Base-by-base conservation (phyloP, 2,888 invertebrate genomes). In the Pharmacophagus antenor region DNA sequence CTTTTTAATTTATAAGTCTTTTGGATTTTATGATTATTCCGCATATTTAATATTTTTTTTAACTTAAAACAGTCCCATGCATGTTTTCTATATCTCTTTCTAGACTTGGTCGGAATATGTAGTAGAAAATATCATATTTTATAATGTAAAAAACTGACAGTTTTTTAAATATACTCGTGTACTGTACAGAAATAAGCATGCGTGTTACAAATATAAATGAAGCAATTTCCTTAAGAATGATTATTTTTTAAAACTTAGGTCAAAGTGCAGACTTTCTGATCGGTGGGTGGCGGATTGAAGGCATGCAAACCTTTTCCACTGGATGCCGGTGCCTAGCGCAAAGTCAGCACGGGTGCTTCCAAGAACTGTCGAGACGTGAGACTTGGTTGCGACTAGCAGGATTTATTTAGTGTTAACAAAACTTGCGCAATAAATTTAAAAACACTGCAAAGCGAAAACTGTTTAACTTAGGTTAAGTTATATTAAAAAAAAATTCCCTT, bases 291-390 rank as follows among this genome's bases (percentile, higher is more conserved):
- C 69, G 64, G 53, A 60, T 60, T 67, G 65, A 63, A 62, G 59
- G 63, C 68, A 72, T 70, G 67, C 65, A 61, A 63, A 62, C 61
- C 58, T 63, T 61, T 61, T 65, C 63, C 64, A 62, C 62, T 61
- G 57, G 52, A 54, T 49, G 53, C 46, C 61, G 62, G 47, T 55
- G 58, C 55, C 59, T 67, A 62, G 59, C 67, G 74, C 73, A 58
- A 55, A 72, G 64, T 79, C 81, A 79, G 80, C 79, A 68, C 51
- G 58, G 62, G 51, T 55, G 61, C 58, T 81, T 84, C 84, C 70
- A 60, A 76, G 84, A 84, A 84, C 61, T 61, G 62, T 55, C 67
- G 62, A 65, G 70, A 76, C 76, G 76, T 77, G 77, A 72, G 74
- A 73, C 70, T 66, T 63, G 63, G 62, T 62, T 62, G 63, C 62